These are phyloP conservation scores for Pelobates cultripes DNA, from an alignment of 2,797 vertebrate species.

Conservation along the genomic window DNA sequence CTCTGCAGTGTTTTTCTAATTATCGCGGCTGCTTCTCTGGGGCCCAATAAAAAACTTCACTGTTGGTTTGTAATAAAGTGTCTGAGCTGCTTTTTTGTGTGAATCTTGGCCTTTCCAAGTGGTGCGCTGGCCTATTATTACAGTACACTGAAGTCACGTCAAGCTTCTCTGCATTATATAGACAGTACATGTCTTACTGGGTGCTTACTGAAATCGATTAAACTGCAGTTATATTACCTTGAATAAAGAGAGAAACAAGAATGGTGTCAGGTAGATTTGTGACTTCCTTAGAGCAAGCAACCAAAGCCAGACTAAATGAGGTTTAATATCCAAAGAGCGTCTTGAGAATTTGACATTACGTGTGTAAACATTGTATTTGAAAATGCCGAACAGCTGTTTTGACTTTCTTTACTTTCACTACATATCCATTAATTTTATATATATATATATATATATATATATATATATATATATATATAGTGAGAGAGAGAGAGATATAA, in stretches of 20 bases:
- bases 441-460: too few species aligned
- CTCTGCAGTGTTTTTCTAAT: conserved; percentile 72
- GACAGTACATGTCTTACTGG: conserved; percentile 70
- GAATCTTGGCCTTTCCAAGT: conserved; percentile 65
- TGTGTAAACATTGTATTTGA: not conserved
- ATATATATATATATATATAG: too few species aligned
- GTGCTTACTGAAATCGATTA: conserved; percentile 75
- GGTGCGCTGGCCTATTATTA: conserved; percentile 62
- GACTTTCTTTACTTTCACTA: too few species aligned
- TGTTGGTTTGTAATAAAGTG: conserved; percentile 69
- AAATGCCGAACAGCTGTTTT: conserved; percentile 63
- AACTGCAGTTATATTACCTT: conserved; percentile 74
- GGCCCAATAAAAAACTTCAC: conserved; percentile 68
- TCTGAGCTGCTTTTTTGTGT: conserved; percentile 60
- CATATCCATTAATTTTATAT: conserved; percentile 60
- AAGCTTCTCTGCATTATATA: conserved; percentile 61
- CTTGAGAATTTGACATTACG: conserved; percentile 10
- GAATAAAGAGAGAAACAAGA: conserved; percentile 63
- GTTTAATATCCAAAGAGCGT: conserved; percentile 67
- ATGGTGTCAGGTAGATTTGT: conserved; percentile 63
- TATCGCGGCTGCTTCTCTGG: conserved; percentile 67
- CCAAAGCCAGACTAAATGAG: conserved; percentile 69
- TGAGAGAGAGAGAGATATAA: too few species aligned
- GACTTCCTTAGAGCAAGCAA: conserved; percentile 76
- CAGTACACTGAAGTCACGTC: conserved; percentile 67